phyloP scores from a whole-genome alignment of 2,797 vertebrate genomes.

The Coluber constrictor region DNA sequence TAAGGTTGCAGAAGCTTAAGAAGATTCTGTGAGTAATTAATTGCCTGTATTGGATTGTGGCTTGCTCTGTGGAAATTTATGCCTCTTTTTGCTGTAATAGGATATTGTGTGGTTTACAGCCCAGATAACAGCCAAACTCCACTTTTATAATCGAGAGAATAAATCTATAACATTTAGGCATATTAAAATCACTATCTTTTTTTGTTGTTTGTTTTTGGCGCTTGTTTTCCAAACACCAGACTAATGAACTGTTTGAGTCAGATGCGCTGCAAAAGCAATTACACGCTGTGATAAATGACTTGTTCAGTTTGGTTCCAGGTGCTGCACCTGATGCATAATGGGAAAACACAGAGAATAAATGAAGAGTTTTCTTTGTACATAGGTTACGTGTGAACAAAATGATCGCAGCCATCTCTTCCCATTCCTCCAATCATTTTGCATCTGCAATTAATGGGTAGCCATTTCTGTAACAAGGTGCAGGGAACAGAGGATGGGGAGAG shows the following conservation, averaged over 20 bases:
- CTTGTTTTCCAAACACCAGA: constrained; percentile 34
- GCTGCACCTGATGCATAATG: constrained; percentile 19
- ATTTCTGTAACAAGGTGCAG: background rate
- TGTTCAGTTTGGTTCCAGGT: constrained; percentile 43
- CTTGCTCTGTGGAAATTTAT: background rate
- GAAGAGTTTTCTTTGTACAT: constrained; percentile 4
- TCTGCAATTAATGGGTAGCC: background rate
- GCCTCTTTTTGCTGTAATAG: constrained; percentile 7
- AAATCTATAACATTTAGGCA: constrained; percentile 18
- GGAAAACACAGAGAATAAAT: background rate
- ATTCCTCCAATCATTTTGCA: constrained; percentile 2
- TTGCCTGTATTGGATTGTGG: background rate
- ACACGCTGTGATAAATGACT: constrained; percentile 30
- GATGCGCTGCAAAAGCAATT: constrained; percentile 37
- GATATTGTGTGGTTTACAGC: constrained; percentile 1
- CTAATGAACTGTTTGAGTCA: constrained; percentile 46
- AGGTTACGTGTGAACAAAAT: constrained; percentile 22
- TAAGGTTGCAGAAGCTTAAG: background rate
- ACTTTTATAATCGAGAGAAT: constrained; percentile 14
- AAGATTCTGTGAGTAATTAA: background rate
- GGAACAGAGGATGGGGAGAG: background rate
- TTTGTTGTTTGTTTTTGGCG: background rate
- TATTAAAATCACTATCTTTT: constrained; percentile 12
- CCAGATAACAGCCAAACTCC: constrained; percentile 7
- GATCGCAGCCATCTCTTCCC: constrained; percentile 13